Evolutionary conservation across 2,113 vertebrate genomes (phyloP).

Genomic region (Jaculus jaculus): DNA sequence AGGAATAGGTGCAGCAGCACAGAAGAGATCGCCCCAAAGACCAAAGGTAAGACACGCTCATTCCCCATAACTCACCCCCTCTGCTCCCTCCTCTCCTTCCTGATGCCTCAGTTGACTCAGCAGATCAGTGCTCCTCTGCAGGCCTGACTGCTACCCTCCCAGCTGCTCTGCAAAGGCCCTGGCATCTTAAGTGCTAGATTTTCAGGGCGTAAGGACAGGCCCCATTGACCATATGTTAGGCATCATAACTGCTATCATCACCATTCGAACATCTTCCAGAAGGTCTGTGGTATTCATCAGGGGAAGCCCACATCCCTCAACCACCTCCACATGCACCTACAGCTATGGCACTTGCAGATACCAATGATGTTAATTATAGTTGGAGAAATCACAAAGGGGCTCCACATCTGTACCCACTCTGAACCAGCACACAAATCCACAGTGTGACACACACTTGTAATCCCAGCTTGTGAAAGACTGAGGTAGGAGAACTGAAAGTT

Average conservation of each 20-base stretch:
- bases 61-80: too few relatives aligned
- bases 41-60: not conserved
- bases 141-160: not conserved
- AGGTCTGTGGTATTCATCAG: not conserved
- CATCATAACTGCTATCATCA: not conserved
- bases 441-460: not conserved
- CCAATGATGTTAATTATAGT: not conserved
- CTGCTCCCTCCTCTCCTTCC: not conserved
- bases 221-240: not conserved
- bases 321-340: not conserved
- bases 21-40: not conserved
- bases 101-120: not conserved
- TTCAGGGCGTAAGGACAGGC: not conserved
- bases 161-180: not conserved
- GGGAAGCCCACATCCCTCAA: not conserved
- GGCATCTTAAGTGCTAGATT: not conserved
- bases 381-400: not conserved
- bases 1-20: not conserved
- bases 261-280: not conserved
- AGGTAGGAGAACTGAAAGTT: not conserved
- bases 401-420: not conserved
- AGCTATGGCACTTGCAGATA: not conserved
- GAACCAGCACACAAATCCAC: too few relatives aligned
- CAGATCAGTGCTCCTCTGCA: not conserved
- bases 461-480: not conserved